These are phyloP conservation scores for Micrasema longulum DNA, from an alignment of 1,140 invertebrate species.

Conservation along the genomic window DNA sequence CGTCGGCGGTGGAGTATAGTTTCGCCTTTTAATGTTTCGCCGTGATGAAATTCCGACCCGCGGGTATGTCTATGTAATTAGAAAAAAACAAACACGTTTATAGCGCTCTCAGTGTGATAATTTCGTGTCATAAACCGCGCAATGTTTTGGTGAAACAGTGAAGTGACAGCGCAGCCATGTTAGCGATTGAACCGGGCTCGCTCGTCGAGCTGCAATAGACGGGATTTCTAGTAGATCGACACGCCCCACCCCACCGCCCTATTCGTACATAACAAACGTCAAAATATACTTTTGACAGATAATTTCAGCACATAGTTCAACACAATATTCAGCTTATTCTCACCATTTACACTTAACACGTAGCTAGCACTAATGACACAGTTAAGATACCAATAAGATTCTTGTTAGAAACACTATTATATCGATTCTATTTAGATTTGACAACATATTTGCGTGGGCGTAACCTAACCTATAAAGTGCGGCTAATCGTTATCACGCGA, in stretches of 20 bases:
- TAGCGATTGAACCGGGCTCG: slow-evolving; percentile 36
- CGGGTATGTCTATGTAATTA: slow-evolving; percentile 30
- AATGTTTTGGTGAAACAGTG: slow-evolving; percentile 28
- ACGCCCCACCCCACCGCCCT: slow-evolving; percentile 41
- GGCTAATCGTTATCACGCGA: slow-evolving; percentile 37
- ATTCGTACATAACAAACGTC: slow-evolving; percentile 40
- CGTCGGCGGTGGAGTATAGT: slow-evolving; percentile 26
- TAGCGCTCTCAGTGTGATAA: background rate
- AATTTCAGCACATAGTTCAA: slow-evolving; percentile 23
- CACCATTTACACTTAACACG: background rate
- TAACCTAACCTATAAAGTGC: slow-evolving; percentile 54
- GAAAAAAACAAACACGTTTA: background rate
- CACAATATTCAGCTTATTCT: background rate
- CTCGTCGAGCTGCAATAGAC: slow-evolving; percentile 33
- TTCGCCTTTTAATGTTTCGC: slow-evolving; percentile 34
- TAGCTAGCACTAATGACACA: slow-evolving; percentile 1
- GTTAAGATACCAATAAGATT: slow-evolving; percentile 17
- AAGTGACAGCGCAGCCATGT: slow-evolving; percentile 43
- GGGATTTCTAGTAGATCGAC: slow-evolving; percentile 40
- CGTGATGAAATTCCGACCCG: background rate
- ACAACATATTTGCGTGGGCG: slow-evolving; percentile 44
- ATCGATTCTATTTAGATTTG: slow-evolving; percentile 26
- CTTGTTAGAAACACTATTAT: slow-evolving; percentile 23
- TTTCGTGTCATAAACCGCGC: slow-evolving; percentile 33
- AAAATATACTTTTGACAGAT: slow-evolving; percentile 47